phyloP scores from a whole-genome alignment of 2,888 invertebrate species.

The Scaptomyza cyrtandrae region DNA sequence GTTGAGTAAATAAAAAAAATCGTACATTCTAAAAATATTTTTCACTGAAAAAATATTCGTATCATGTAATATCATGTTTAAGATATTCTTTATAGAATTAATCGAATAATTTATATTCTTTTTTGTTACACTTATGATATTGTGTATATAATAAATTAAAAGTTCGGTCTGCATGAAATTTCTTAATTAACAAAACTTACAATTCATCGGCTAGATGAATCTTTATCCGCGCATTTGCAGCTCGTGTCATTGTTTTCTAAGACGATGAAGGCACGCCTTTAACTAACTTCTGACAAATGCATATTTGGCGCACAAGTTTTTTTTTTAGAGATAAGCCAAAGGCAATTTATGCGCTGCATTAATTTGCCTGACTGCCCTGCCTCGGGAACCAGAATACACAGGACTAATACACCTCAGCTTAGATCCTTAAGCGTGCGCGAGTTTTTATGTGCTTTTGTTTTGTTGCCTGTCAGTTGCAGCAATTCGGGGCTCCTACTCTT shows the following conservation, averaged over 20 bases:
- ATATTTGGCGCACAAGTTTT: slow-evolving; percentile 46
- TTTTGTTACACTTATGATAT: no score
- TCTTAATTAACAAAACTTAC: no score
- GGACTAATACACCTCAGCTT: slow-evolving; percentile 11
- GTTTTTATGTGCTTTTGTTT: background rate
- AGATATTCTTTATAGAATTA: no score
- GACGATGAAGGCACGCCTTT: background rate
- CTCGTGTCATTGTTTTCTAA: slow-evolving; percentile 16
- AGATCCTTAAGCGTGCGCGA: slow-evolving; percentile 20
- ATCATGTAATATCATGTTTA: no score
- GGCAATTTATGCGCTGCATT: slow-evolving; percentile 65
- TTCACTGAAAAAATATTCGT: no score
- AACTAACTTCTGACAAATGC: slow-evolving; percentile 51
- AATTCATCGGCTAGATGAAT: slow-evolving; percentile 16
- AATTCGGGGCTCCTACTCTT: background rate
- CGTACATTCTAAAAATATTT: no score
- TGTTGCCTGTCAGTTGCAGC: slow-evolving; percentile 49
- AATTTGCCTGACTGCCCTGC: slow-evolving; percentile 34
- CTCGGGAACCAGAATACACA: slow-evolving; percentile 9
- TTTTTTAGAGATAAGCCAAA: slow-evolving; percentile 38
- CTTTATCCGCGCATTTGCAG: background rate
- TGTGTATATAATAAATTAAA: no score
- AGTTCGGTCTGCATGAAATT: no score
- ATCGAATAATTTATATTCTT: no score
- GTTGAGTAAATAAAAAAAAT: no score